Percentiles rank a stretch among this genome's conserved stretches.
Conservation (phyloP, 2,113 vertebrate species). For the Tragelaphus buxtoni region DNA sequence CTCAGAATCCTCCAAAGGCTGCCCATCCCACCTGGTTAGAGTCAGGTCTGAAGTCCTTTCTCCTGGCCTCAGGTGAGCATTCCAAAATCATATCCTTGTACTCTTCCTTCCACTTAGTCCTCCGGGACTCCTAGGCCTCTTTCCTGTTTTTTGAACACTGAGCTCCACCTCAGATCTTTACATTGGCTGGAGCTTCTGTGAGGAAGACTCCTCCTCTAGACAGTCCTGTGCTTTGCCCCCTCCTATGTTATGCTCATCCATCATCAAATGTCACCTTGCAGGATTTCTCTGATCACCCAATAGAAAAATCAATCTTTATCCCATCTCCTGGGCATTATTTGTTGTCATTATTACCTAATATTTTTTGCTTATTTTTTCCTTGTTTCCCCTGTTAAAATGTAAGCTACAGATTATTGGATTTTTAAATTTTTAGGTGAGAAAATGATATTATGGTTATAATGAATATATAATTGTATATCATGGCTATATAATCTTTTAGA, state of each 20-base stretch:
- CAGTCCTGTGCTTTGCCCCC: background rate
- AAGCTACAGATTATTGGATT: background rate
- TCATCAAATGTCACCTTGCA: background rate
- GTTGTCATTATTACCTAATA: background rate
- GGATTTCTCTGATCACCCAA: background rate
- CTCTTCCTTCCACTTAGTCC: background rate
- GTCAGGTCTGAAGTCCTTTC: background rate
- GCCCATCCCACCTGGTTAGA: background rate
- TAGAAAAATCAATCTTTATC: background rate
- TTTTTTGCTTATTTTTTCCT: background rate
- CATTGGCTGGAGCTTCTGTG: background rate
- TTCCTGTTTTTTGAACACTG: background rate
- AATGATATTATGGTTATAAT: background rate
- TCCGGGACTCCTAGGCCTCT: background rate
- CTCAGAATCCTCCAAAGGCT: background rate
- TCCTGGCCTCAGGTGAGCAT: background rate
- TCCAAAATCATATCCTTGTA: background rate
- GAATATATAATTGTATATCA: background rate
- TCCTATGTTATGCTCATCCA: background rate
- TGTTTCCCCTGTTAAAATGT: background rate
- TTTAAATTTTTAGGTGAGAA: background rate
- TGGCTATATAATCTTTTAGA: background rate
- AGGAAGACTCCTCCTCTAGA: background rate
- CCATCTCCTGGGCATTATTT: background rate
- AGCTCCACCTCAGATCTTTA: background rate